Percentiles rank a stretch among this genome's conserved stretches.
Evolutionary conservation across 2,113 vertebrate genomes (phyloP).

Genomic region (Tichodroma muraria): DNA sequence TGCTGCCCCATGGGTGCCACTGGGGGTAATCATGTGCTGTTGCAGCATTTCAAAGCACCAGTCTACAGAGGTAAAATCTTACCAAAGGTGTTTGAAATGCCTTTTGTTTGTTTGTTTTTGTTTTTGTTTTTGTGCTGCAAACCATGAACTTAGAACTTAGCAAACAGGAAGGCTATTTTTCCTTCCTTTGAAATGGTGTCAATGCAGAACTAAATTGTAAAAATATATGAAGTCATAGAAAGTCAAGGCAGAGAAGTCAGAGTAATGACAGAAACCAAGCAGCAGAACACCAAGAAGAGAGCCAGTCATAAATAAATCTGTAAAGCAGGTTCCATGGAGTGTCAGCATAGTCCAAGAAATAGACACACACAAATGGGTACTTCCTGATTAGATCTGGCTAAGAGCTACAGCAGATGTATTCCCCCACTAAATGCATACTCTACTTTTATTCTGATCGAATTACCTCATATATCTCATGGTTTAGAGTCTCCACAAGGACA

Average conservation of each 20-base stretch:
- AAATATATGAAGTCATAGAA: background rate
- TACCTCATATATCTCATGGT: slow-evolving; percentile 83
- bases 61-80: background rate
- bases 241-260: background rate
- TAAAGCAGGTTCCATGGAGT: background rate
- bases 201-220: background rate
- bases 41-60: background rate
- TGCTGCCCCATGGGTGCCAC: background rate
- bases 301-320: background rate
- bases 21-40: background rate
- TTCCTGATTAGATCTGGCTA: slow-evolving; percentile 44
- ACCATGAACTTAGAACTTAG: background rate
- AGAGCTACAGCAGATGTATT: slow-evolving; percentile 35
- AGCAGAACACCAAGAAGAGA: slow-evolving; percentile 1
- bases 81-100: background rate
- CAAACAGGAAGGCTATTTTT: background rate
- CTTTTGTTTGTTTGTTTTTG: no score
- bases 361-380: background rate
- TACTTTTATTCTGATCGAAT: slow-evolving; percentile 52
- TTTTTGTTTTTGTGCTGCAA: background rate
- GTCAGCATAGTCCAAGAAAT: background rate
- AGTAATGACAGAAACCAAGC: background rate
- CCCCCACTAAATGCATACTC: slow-evolving; percentile 1
- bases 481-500: slow-evolving; percentile 84
- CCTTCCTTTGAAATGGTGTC: background rate